Percentiles rank a stretch among this genome's conserved stretches.
Evolutionary conservation across 92 coral and sea anemone species (phyloP).

Genomic region (Chrysogorgia sp.): DNA sequence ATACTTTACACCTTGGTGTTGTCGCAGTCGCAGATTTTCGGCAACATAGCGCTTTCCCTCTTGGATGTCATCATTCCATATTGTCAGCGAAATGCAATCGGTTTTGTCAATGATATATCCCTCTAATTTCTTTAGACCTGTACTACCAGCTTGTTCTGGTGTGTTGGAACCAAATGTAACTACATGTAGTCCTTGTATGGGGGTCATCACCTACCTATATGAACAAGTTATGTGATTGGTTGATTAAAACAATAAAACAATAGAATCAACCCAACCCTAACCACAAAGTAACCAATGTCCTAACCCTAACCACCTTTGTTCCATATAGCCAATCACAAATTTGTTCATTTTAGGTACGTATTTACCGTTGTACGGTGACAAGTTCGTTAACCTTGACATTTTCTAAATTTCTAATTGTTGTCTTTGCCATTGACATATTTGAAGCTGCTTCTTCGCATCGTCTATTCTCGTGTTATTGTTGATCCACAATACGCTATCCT

Average conservation of each 20-base stretch:
- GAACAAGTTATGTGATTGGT: no score
- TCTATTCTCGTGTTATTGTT: constrained; percentile 28
- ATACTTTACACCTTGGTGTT: constrained; percentile 24
- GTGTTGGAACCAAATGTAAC: no score
- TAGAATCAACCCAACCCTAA: no score
- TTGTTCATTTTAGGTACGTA: no score
- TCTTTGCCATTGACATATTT: constrained; percentile 4
- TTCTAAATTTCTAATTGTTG: constrained; percentile 17
- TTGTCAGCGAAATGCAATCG: constrained; percentile 13
- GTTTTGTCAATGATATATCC: constrained; percentile 15
- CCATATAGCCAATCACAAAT: no score
- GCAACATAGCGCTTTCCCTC: constrained; percentile 22
- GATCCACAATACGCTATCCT: constrained; percentile 7
- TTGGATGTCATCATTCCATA: no score
- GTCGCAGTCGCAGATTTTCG: constrained; percentile 20
- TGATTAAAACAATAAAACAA: no score
- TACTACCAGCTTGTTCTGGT: no score
- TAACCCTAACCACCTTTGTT: no score
- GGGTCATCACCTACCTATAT: no score
- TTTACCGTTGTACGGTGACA: constrained; percentile 10
- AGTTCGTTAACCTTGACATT: constrained; percentile 26
- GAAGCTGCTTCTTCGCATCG: constrained; percentile 18
- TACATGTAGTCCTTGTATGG: no score
- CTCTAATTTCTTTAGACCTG: constrained; percentile 1
- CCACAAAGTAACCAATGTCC: no score